Evolutionary conservation across 2,113 vertebrate species (phyloP), one percentile per base, ranked within the genome.

Genomic region (Coturnix japonica): DNA sequence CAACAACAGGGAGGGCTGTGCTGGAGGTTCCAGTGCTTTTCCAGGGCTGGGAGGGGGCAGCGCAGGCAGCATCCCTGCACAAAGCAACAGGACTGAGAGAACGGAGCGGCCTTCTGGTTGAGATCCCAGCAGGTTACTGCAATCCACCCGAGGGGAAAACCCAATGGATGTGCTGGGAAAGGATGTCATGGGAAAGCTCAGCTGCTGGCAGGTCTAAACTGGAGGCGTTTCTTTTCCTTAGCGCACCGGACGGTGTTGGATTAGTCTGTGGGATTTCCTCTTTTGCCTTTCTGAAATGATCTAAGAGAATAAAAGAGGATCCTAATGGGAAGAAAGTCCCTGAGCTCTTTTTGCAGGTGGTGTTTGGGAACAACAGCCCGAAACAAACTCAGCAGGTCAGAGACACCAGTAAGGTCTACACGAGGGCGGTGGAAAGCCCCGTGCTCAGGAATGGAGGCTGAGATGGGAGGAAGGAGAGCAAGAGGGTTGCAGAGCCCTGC

Each of bases 21-120:
- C 92, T 85, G 93, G 95, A 95, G 89, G 91, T 96, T 97, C 96
- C 94, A 94, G 95, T 96, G 96, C 92, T 96, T 96, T 96, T 91
- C 95, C 94, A 95, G 94, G 81, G 75, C 77, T 86, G 56, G n/a
- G 63, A 95, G 75, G 88, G 88, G 82, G 77, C 9, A 64, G 86
- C 94, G 91, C 91, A 81, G 93, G 85, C 71, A 87, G n/a, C 8
- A 20, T 37, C 41, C 56, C 86, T 23, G 75, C 44, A 89, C 91
- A 44, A 84, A 87, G 73, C 70, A 60, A 90, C 85, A 93, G 37
- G 0, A 13, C 81, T 93, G 64, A 65, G 9, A 91, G 85, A 85
- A 83, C 30, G 21, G 87, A 91, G 71, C 5, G 79, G 81, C 81
- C 65, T 90, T 87, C 90, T 73, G 82, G 89, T 82, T 95, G 89